These are phyloP conservation scores for Heliconius eleuchia DNA, from an alignment of 1,140 invertebrate species.

Conservation along the genomic window DNA sequence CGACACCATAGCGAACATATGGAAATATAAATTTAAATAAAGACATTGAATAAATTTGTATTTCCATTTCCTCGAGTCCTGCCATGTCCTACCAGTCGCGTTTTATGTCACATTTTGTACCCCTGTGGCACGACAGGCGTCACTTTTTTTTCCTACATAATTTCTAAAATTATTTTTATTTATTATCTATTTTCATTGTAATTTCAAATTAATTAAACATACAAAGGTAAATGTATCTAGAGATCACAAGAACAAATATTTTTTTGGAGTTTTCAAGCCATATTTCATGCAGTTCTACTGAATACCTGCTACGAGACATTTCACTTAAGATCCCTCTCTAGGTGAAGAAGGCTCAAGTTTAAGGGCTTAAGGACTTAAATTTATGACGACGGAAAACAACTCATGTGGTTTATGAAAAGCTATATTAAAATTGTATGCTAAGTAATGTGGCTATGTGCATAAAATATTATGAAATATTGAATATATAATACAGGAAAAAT, in stretches of 20 bases:
- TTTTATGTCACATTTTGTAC: too few relatives aligned
- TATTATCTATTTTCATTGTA: not conserved
- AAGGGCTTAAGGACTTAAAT: slow-evolving; percentile 24
- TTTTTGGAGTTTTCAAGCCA: not conserved
- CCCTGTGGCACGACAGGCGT: too few relatives aligned
- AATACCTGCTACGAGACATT: slow-evolving; percentile 8
- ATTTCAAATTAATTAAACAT: not conserved
- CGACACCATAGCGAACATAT: too few relatives aligned
- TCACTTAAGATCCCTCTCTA: slow-evolving; percentile 13
- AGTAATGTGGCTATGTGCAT: not conserved
- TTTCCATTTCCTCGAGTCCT: too few relatives aligned
- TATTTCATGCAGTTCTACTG: not conserved
- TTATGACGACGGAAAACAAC: slow-evolving; percentile 15
- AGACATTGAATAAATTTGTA: too few relatives aligned
- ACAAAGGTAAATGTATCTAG: not conserved
- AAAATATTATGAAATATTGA: slow-evolving; percentile 11
- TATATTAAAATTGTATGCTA: slow-evolving; percentile 16
- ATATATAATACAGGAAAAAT: slow-evolving; percentile 13
- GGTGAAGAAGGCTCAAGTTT: slow-evolving; percentile 18
- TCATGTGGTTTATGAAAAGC: slow-evolving; percentile 11
- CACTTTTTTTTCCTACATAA: too few relatives aligned
- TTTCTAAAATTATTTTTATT: too few relatives aligned
- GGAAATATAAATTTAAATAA: too few relatives aligned
- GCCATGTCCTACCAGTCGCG: too few relatives aligned
- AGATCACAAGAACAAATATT: not conserved